These are phyloP conservation scores for Chrysaora quinquecirrha DNA, from an alignment of 30 jellyfish, hydroid and myxozoan genomes.

Conservation along the genomic window DNA sequence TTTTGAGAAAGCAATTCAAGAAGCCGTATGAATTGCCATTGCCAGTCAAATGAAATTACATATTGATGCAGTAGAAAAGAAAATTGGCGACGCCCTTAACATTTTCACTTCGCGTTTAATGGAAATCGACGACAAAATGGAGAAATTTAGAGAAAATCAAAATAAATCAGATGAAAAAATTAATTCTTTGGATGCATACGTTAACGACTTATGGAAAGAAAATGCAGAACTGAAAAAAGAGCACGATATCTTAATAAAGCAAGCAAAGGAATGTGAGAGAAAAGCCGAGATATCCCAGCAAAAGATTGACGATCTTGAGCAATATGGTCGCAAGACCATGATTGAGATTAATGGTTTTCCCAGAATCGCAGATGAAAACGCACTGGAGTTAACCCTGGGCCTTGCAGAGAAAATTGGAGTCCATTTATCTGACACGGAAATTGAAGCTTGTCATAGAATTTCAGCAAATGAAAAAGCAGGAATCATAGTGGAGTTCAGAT, in stretches of 20 bases:
- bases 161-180: background rate
- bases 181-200: background rate
- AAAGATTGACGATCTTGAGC: background rate
- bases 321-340: background rate
- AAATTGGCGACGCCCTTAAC: background rate
- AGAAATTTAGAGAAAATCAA: background rate
- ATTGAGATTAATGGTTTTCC: background rate
- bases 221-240: background rate
- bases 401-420: background rate
- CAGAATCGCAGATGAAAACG: background rate
- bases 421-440: background rate
- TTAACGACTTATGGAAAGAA: background rate
- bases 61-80: background rate
- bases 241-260: background rate
- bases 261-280: background rate
- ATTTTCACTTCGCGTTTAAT: background rate
- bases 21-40: background rate
- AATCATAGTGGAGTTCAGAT: background rate
- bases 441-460: background rate
- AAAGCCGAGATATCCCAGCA: background rate
- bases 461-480: slow-evolving; percentile 5
- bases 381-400: background rate
- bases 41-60: slow-evolving; percentile 1
- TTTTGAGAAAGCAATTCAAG: background rate
- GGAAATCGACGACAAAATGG: background rate